Evolutionary conservation across 1,140 invertebrate genomes (phyloP).

Genomic region (Amphibalanus amphitrite): DNA sequence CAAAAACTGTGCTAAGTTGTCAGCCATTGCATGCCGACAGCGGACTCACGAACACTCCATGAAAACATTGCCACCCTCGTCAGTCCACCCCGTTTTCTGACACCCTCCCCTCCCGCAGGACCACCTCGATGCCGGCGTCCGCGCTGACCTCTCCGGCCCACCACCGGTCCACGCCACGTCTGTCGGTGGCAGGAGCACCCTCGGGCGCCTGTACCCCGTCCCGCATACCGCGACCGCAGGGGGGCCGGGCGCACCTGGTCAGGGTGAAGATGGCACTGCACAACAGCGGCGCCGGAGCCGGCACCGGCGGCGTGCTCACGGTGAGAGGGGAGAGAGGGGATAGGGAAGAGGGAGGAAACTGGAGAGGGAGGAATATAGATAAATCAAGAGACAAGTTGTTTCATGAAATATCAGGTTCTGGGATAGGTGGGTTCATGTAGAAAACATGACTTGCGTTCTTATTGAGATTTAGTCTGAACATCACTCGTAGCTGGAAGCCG

Average conservation of each 20-base stretch:
- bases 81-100: neutral
- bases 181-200: neutral
- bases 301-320: neutral
- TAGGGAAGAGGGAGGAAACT: too few relatives aligned
- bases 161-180: neutral
- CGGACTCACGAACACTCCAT: too few relatives aligned
- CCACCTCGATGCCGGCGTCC: neutral
- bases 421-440: too few relatives aligned
- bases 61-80: too few relatives aligned
- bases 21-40: too few relatives aligned
- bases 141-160: neutral
- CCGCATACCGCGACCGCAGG: neutral
- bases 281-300: neutral
- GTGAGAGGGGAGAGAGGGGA: neutral
- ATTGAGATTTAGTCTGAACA: too few relatives aligned
- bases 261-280: neutral
- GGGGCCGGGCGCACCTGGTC: neutral
- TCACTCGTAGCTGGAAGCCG: too few relatives aligned
- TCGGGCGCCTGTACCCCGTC: neutral
- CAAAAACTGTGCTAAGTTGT: too few relatives aligned
- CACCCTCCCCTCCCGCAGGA: neutral
- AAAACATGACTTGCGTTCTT: too few relatives aligned
- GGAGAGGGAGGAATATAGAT: too few relatives aligned
- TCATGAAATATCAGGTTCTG: too few relatives aligned
- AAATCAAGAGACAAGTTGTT: too few relatives aligned